Evolutionary conservation across 2,888 invertebrate species (phyloP), one percentile per base, ranked within the genome.

Genomic region (Zootermopsis nevadensis): DNA sequence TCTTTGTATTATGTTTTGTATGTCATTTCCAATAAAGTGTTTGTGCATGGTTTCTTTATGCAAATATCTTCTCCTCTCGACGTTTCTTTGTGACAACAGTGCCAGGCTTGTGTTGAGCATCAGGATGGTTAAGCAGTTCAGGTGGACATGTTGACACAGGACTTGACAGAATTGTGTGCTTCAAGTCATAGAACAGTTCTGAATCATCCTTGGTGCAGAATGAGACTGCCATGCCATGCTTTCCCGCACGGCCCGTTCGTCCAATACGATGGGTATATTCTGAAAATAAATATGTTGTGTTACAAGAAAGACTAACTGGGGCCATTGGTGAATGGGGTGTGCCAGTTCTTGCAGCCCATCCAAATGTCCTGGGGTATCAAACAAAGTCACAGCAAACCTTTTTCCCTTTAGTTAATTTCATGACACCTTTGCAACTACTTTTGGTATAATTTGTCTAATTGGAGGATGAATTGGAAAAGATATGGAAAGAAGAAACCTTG

Each of bases 231-330:
- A 96, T 94, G 90, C 99, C 99, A 87, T 95, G 95, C 90, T 99
- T 99, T 79, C 99, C 99, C 0, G 99, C 99, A 91, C 99, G 97
- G 87, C 99, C 99, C 0, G 99, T 99, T 91, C 99, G 95, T 89
- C 99, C 99, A 88, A 99, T 99, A 92, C 99, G 96, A 94, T 98
- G 97, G 0, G 98, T 97, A 88, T 98, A 98, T 90, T 97, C 97
- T 93, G 87, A 33, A 89, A 88, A 86, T 60, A 83, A 82, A 88
- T 86, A 38, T 19, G 85, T 82, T 48, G 19, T 3, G 19, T 48
- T 48, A 15, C 19, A 19, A 48, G 19, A 4, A 4, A 48, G 48
- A 3, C 48, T 15, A 48, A 48, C 48, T 19, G 19, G 19, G 48
- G 48, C 3, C 48, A 1, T 19, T 12, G 15, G 1, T 48, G 15